Evolutionary conservation across 53 echinoderm and acorn worm genomes (phyloP), one percentile per base, ranked within the genome.

Genomic region (Crossaster papposus): DNA sequence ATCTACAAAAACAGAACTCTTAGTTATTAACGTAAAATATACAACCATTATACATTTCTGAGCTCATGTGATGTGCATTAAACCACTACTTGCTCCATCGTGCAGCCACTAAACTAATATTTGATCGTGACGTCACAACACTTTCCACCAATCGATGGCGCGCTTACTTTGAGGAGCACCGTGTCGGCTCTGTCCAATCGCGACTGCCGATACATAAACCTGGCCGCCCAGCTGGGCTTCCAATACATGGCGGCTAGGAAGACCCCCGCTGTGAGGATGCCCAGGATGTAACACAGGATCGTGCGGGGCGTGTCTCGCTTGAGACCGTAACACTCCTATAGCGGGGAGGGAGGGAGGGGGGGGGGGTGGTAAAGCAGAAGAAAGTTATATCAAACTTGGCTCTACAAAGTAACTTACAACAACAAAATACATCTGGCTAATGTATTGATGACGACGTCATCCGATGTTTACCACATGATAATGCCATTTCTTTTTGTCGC

Each of bases 181-280:
- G 81, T 70, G 33, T 93, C 83, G 14, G 93, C 93, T 15, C 81
- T 79, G 64, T 93, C 84, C 34, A 93, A 54, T 64, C 90, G 87
- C 64, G 90, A 87, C 58, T 90, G 93, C 12, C 83, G 86, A 34
- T 86, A 90, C 90, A 90, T 90, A 36, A 81, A 80, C 54, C 52
- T 87, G 38, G 90, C 85, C 62, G 37, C 55, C 93, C 93, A 93
- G 32, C 90, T 81, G 20, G 93, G 93, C 76, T 93, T 93, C 93
- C 93, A 93, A 53, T 86, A 87, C 80, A 90, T 81, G 5, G 87
- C 37, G 15, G 87, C 62, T 33, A 93, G 53, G 30, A 93, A 86
- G 34, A 93, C 29, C 20, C 93, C 93, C 36, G 74, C 81, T 3
- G 93, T 62, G 28, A 93, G 51, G 0, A 93, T 53, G 31, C 93